Percentiles rank a stretch among this genome's conserved stretches.
These are phyloP conservation scores for Zosterops borbonicus DNA, from an alignment of 2,113 vertebrate species.

Conservation along the genomic window DNA sequence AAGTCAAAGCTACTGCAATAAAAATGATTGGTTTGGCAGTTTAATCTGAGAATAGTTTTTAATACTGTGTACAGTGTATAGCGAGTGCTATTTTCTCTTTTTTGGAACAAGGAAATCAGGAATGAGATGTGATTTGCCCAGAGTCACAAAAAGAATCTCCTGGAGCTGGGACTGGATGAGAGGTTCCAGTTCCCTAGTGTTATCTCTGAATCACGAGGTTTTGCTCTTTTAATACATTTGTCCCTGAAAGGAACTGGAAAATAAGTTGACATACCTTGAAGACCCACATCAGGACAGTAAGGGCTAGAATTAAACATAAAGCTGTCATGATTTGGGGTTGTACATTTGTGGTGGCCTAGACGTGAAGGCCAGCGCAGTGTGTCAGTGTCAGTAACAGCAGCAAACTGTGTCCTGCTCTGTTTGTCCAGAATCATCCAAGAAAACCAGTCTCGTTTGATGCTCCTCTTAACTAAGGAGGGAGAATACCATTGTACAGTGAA, in stretches of 20 bases:
- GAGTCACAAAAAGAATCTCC: constrained; percentile 3
- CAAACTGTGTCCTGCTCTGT: neutral
- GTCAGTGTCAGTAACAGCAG: neutral
- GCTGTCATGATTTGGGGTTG: constrained; percentile 56
- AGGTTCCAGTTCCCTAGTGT: constrained; percentile 13
- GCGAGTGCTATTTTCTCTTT: neutral
- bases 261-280: neutral
- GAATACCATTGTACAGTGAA: neutral
- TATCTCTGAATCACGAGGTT: neutral
- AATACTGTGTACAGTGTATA: neutral
- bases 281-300: constrained; percentile 61
- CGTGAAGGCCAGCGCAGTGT: neutral
- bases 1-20: constrained; percentile 26
- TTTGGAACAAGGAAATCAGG: neutral
- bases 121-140: neutral
- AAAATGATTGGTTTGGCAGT: neutral
- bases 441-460: neutral
- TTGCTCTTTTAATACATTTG: neutral
- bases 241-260: constrained; percentile 16
- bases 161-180: neutral
- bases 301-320: constrained; percentile 64
- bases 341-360: neutral
- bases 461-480: neutral
- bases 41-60: constrained; percentile 1
- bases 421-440: neutral